Evolutionary conservation across 2,888 invertebrate species (phyloP).

Genomic region (Morpho helenor): DNA sequence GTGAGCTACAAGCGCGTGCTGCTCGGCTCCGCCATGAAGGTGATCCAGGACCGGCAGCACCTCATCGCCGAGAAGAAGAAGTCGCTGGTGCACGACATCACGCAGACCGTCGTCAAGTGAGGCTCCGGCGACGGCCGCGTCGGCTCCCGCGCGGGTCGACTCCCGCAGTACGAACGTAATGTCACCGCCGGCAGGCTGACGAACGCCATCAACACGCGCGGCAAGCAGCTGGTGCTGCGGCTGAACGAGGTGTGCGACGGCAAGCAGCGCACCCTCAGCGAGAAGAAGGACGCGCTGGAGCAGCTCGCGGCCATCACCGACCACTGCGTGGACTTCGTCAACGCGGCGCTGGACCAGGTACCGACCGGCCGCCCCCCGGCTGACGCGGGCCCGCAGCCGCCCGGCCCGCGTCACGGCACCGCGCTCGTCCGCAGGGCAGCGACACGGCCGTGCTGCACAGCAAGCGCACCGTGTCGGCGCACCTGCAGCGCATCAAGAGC

Average conservation of each 20-base stretch:
- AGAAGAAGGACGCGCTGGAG: slow-evolving; percentile 91
- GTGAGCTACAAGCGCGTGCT: slow-evolving; percentile 86
- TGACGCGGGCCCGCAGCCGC: too few species aligned
- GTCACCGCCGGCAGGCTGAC: slow-evolving; percentile 78
- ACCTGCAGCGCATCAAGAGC: slow-evolving; percentile 89
- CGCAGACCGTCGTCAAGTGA: slow-evolving; percentile 90
- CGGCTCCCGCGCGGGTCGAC: too few species aligned
- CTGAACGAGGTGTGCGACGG: slow-evolving; percentile 87
- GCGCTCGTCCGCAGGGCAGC: slow-evolving; percentile 73
- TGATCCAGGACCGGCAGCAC: slow-evolving; percentile 90
- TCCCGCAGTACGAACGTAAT: too few species aligned
- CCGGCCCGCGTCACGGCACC: too few species aligned
- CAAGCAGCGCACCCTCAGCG: slow-evolving; percentile 86
- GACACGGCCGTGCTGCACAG: slow-evolving; percentile 91
- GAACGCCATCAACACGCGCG: slow-evolving; percentile 89
- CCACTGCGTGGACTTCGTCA: slow-evolving; percentile 92
- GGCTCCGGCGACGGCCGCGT: slow-evolving; percentile 36
- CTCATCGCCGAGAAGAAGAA: slow-evolving; percentile 92
- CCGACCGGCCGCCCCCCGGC: neutral
- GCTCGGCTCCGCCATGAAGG: slow-evolving; percentile 87
- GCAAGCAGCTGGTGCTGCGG: slow-evolving; percentile 89
- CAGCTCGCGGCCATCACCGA: slow-evolving; percentile 91
- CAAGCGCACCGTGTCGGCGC: slow-evolving; percentile 86
- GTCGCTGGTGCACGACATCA: slow-evolving; percentile 91
- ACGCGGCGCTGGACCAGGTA: slow-evolving; percentile 84